Conservation (phyloP, 2,113 vertebrate genomes). For the Mesembrinibis cayennensis region DNA sequence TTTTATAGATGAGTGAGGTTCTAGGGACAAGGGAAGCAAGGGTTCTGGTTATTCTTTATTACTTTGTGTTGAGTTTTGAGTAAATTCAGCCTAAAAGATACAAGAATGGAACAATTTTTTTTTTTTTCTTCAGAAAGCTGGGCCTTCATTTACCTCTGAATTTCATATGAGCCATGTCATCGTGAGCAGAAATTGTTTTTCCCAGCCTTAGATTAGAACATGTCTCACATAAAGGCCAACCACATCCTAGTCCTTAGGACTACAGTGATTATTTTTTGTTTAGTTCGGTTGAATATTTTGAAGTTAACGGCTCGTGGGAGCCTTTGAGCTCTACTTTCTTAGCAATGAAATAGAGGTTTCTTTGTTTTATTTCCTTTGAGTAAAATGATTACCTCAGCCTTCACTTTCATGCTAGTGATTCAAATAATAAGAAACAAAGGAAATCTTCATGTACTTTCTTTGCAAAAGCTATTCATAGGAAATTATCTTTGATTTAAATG, state of each 20-base stretch:
- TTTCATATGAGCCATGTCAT: background rate
- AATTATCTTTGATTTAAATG: background rate
- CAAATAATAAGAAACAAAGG: constrained; percentile 4
- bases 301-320: background rate
- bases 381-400: background rate
- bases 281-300: background rate
- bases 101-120: background rate
- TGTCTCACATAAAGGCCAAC: background rate
- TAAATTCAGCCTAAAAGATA: background rate
- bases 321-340: constrained; percentile 25
- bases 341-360: constrained; percentile 22
- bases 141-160: background rate
- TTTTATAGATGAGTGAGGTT: background rate
- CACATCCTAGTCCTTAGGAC: background rate
- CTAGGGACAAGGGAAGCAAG: background rate
- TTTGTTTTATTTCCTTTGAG: constrained; percentile 56
- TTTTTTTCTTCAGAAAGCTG: background rate
- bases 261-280: background rate
- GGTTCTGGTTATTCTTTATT: background rate
- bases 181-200: background rate
- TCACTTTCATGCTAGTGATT: constrained; percentile 4
- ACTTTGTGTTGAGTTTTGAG: background rate
- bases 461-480: constrained; percentile 17
- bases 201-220: background rate
- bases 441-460: constrained; percentile 27